phyloP scores from a whole-genome alignment of 2,113 vertebrate species.

The Lontra canadensis region DNA sequence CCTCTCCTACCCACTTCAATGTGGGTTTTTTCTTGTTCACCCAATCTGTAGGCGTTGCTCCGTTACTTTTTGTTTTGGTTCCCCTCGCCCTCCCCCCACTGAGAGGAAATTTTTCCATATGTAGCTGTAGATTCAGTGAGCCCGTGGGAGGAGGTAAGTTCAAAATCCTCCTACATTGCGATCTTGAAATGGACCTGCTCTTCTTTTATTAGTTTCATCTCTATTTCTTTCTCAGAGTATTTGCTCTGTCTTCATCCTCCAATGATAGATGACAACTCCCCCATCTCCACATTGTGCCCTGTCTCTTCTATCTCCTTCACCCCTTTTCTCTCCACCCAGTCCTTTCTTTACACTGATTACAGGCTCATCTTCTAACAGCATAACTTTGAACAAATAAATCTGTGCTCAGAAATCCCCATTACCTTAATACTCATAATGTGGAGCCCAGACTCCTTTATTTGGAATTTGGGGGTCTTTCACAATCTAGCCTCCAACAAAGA shows the following conservation, averaged over 20 bases:
- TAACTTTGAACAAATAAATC: not conserved
- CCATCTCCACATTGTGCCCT: not conserved
- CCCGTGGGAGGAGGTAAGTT: not conserved
- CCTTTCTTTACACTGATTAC: not conserved
- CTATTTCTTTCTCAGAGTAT: not conserved
- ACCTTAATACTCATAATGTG: not conserved
- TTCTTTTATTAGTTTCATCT: not conserved
- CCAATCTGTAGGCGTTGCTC: not conserved
- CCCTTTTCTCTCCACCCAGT: not conserved
- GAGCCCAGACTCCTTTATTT: not conserved
- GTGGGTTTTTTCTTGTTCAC: not conserved
- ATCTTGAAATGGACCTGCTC: not conserved
- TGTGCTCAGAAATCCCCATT: not conserved
- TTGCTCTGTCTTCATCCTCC: not conserved
- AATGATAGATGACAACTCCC: not conserved
- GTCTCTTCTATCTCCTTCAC: not conserved
- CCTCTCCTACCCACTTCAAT: not conserved
- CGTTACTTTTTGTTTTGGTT: not conserved
- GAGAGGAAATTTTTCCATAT: not conserved
- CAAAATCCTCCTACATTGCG: not conserved
- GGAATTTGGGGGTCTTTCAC: not conserved
- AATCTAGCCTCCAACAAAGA: not conserved
- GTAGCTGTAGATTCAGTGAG: not conserved
- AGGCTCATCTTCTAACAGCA: not conserved
- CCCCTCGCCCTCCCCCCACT: not conserved